A percentile compares a stretch with the other conserved stretches of the same genome.
These are phyloP conservation scores for Hyla sarda DNA, from an alignment of 2,113 vertebrate genomes.

Conservation along the genomic window DNA sequence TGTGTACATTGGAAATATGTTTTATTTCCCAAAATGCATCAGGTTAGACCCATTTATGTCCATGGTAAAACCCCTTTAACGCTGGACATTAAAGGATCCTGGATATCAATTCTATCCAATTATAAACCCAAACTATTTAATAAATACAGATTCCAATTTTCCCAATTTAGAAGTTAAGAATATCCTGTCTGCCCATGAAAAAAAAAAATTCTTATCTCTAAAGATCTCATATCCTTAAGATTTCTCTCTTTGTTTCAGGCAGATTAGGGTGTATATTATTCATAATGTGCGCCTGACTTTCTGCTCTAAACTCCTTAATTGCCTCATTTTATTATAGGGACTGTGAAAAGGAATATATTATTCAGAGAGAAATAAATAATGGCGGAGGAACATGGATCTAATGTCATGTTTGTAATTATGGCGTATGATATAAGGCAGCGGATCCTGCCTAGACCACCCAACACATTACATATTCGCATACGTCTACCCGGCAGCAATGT, in stretches of 20 bases:
- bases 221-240: neutral
- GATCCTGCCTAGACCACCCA: neutral
- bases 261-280: neutral
- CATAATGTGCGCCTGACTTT: neutral
- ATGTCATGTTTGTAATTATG: neutral
- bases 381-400: neutral
- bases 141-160: no score
- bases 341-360: neutral
- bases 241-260: neutral
- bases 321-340: neutral
- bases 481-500: neutral
- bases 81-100: no score
- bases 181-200: neutral
- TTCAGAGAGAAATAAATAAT: constrained; percentile 7
- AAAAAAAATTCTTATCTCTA: no score
- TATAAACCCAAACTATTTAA: no score
- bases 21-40: no score
- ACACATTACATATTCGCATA: neutral
- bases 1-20: no score
- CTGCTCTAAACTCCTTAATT: neutral
- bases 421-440: neutral
- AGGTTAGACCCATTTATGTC: no score
- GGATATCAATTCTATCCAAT: no score
- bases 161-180: no score
- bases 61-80: no score